Evolutionary conservation across 1,140 invertebrate species (phyloP).

Genomic region (Drosophila kohkoa): DNA sequence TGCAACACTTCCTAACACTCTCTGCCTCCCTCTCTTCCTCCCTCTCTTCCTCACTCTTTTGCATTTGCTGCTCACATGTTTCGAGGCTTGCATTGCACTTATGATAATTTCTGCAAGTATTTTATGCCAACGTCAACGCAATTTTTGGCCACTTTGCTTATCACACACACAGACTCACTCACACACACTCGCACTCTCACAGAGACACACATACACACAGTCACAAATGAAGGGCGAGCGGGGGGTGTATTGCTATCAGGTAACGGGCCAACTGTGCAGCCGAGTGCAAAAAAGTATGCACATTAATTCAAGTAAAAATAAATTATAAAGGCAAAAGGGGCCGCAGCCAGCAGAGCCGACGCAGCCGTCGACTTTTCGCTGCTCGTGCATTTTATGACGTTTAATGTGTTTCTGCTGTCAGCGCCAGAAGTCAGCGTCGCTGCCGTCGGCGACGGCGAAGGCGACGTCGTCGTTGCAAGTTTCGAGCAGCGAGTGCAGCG

Average conservation of each 20-base stretch:
- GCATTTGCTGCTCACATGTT: slow-evolving; percentile 20
- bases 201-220: neutral
- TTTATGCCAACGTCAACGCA: slow-evolving; percentile 57
- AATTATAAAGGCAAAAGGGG: slow-evolving; percentile 77
- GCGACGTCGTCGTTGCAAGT: slow-evolving; percentile 56
- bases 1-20: neutral
- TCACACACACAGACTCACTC: slow-evolving; percentile 33
- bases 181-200: neutral
- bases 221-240: neutral
- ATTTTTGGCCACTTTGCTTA: slow-evolving; percentile 59
- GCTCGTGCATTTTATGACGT: slow-evolving; percentile 81
- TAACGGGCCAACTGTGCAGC: slow-evolving; percentile 73
- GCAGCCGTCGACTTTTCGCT: slow-evolving; percentile 65
- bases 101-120: slow-evolving; percentile 68
- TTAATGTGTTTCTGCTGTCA: slow-evolving; percentile 83
- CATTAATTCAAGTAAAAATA: slow-evolving; percentile 83
- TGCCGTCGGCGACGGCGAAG: slow-evolving; percentile 40
- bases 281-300: slow-evolving; percentile 82
- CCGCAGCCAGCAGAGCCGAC: slow-evolving; percentile 5
- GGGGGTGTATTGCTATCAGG: slow-evolving; percentile 59
- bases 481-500: slow-evolving; percentile 50
- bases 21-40: no score
- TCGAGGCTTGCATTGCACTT: slow-evolving; percentile 53
- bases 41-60: neutral
- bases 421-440: slow-evolving; percentile 61